phyloP scores from a whole-genome alignment of 2,888 invertebrate genomes.

The Cephus rjabovi region DNA sequence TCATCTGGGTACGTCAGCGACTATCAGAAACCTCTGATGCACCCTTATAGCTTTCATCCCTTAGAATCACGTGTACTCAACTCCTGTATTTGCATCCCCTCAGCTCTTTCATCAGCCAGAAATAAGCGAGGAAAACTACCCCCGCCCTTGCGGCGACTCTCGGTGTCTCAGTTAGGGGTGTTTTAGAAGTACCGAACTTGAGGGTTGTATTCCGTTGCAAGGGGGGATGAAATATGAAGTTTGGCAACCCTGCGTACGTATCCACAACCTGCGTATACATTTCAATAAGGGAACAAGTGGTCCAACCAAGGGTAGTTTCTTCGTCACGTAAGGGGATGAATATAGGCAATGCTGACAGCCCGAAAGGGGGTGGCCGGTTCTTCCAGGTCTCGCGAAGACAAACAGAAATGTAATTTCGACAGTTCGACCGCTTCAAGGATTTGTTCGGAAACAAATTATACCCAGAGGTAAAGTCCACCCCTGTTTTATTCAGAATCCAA shows the following conservation, averaged over 20 bases:
- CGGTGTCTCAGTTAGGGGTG: slow-evolving; percentile 13
- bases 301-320: neutral
- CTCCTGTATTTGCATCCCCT: neutral
- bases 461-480: neutral
- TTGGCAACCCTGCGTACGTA: neutral
- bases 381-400: neutral
- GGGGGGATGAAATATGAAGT: slow-evolving; percentile 12
- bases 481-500: neutral
- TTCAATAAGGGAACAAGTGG: neutral
- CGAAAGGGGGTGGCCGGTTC: neutral
- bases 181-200: neutral
- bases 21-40: neutral
- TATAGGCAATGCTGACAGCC: neutral
- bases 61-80: neutral
- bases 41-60: neutral
- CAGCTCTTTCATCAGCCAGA: neutral
- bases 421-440: slow-evolving; percentile 4
- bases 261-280: neutral
- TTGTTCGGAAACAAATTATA: neutral
- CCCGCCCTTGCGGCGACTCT: neutral
- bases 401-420: slow-evolving; percentile 19
- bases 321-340: neutral
- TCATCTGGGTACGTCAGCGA: neutral
- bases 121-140: neutral
- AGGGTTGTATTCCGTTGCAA: slow-evolving; percentile 8